Evolutionary conservation across 1,140 invertebrate genomes (phyloP).

Genomic region (Drosophila sucinea): DNA sequence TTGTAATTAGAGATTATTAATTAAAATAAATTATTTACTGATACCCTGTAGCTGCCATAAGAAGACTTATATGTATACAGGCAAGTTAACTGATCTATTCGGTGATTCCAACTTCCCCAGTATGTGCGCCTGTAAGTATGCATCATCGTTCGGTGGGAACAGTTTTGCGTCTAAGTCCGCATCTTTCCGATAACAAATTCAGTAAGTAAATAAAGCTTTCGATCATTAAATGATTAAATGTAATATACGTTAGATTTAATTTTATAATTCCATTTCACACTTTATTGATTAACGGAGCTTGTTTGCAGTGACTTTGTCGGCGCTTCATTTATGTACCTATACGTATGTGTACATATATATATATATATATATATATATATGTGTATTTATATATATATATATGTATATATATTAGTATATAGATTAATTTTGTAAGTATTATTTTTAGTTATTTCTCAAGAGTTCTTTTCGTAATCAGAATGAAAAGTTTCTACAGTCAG

Average conservation of each 20-base stretch:
- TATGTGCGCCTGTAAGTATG: no score
- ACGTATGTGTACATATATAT: background rate
- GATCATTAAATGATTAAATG: background rate
- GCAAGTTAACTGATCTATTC: no score
- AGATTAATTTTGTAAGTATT: conserved; percentile 11
- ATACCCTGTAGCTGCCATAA: no score
- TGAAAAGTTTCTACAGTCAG: conserved; percentile 79
- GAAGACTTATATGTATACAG: no score
- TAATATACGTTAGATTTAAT: background rate
- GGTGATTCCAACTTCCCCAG: no score
- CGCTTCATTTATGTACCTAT: conserved; percentile 46
- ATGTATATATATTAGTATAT: conserved; percentile 11
- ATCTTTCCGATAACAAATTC: no score
- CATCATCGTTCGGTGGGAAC: no score
- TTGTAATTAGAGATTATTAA: background rate
- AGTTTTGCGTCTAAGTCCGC: no score
- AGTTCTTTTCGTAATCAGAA: conserved; percentile 56
- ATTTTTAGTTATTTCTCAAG: conserved; percentile 41
- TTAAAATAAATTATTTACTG: conserved; percentile 8
- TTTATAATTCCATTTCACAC: conserved; percentile 52
- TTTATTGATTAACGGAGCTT: conserved; percentile 64
- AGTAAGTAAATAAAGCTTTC: background rate
- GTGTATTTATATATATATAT: background rate
- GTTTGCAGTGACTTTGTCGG: conserved; percentile 56
- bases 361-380: conserved; percentile 6